These are phyloP conservation scores for Hypotaenidia philippensis DNA, from an alignment of 2,797 vertebrate species.

Conservation along the genomic window DNA sequence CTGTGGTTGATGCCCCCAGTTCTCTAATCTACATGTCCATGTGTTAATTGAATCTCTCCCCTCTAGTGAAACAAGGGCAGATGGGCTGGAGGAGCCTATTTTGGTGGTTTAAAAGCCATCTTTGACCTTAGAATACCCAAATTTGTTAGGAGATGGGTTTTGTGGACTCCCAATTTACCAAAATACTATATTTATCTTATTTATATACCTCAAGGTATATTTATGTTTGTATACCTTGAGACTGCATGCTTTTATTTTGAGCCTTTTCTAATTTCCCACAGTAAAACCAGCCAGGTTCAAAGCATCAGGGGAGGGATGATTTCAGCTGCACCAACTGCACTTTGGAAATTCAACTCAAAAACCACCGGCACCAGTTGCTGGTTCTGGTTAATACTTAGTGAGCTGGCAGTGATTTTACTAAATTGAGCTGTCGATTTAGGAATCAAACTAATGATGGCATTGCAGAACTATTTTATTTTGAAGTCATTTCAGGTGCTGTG, in stretches of 20 bases:
- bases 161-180: conserved; percentile 5
- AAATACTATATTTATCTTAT: no score
- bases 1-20: background rate
- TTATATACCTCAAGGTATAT: no score
- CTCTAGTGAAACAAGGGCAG: background rate
- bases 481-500: background rate
- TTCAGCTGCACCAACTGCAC: background rate
- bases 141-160: background rate
- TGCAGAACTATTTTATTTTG: conserved; percentile 1
- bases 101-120: conserved; percentile 47
- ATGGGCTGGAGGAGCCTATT: conserved; percentile 23
- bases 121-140: conserved; percentile 23
- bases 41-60: background rate
- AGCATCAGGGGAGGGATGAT: background rate
- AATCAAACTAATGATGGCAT: background rate
- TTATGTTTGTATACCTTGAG: background rate
- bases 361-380: background rate
- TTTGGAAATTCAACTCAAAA: background rate
- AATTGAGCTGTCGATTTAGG: background rate
- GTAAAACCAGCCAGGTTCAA: background rate
- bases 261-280: background rate
- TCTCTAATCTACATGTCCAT: background rate
- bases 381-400: background rate
- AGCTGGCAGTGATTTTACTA: background rate
- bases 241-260: background rate